phyloP scores from a whole-genome alignment of 1,140 invertebrate genomes.

The Diploscapter pachys region DNA sequence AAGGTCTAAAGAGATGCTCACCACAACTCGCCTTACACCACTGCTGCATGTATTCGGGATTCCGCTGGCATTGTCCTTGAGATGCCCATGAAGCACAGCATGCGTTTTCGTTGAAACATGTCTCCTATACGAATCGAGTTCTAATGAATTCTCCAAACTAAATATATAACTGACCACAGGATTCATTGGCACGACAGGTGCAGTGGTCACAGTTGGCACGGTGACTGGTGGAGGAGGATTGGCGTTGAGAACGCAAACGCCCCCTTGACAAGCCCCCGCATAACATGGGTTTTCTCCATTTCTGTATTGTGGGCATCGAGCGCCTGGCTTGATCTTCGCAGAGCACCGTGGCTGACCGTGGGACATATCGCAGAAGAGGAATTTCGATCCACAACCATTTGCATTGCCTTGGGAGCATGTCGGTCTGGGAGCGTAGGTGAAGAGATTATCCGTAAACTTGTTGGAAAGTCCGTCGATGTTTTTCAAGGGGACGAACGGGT shows the following conservation, averaged over 20 bases:
- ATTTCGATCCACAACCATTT: conserved; percentile 31
- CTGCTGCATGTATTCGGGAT: conserved; percentile 34
- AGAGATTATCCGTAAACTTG: conserved; percentile 48
- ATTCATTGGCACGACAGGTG: conserved; percentile 10
- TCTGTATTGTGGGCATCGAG: conserved; percentile 16
- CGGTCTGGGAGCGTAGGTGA: conserved; percentile 51
- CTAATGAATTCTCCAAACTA: no score
- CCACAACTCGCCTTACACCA: conserved; percentile 37
- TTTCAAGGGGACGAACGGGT: conserved; percentile 26
- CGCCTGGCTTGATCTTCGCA: conserved; percentile 29
- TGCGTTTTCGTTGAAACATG: conserved; percentile 39
- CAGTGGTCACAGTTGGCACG: background rate
- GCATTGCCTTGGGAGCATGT: conserved; percentile 39
- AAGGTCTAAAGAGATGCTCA: conserved; percentile 2
- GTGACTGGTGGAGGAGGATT: conserved; percentile 12
- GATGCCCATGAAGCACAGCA: conserved; percentile 32
- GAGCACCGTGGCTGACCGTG: conserved; percentile 34
- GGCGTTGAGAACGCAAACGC: conserved; percentile 20
- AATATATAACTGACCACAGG: background rate
- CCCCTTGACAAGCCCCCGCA: conserved; percentile 24
- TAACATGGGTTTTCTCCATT: conserved; percentile 33
- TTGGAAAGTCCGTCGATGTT: conserved; percentile 39
- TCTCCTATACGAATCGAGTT: conserved; percentile 1
- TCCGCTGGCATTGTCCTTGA: conserved; percentile 34
- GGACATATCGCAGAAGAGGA: conserved; percentile 38